Percentiles rank a stretch among this genome's conserved stretches.
phyloP scores from a whole-genome alignment of 35 echinoderm and acorn worm species.

The Stichopus chloronotus region DNA sequence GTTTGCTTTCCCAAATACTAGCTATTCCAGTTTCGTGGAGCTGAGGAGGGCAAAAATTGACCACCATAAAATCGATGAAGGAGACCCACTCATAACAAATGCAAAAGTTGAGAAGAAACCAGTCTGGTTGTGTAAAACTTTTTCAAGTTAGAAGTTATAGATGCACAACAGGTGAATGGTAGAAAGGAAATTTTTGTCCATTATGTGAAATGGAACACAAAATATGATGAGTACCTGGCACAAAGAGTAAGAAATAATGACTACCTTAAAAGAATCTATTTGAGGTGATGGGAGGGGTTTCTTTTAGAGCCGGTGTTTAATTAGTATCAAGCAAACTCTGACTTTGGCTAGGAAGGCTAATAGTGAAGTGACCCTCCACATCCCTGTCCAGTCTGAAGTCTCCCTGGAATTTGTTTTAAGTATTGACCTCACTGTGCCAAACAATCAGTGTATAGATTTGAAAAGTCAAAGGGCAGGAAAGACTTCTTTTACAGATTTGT shows the following conservation, averaged over 20 bases:
- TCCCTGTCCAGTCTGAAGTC: background rate
- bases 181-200: conserved; percentile 9
- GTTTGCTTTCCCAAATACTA: too few species aligned
- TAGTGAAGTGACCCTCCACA: background rate
- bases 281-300: background rate
- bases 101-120: background rate
- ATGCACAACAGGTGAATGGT: background rate
- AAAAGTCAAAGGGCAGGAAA: background rate
- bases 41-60: background rate
- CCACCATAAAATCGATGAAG: background rate
- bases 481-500: background rate
- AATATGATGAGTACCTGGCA: conserved; percentile 39
- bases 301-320: background rate
- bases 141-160: conserved; percentile 18
- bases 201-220: background rate
- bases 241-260: background rate
- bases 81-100: background rate
- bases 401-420: background rate
- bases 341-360: background rate
- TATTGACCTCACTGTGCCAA: background rate
- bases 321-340: background rate
- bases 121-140: background rate
- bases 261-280: conserved; percentile 9
- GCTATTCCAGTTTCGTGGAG: conserved; percentile 29
- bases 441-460: background rate